Evolutionary conservation across 1,140 invertebrate genomes (phyloP), one percentile per base, ranked within the genome.

Genomic region (Drosophila takahashii): DNA sequence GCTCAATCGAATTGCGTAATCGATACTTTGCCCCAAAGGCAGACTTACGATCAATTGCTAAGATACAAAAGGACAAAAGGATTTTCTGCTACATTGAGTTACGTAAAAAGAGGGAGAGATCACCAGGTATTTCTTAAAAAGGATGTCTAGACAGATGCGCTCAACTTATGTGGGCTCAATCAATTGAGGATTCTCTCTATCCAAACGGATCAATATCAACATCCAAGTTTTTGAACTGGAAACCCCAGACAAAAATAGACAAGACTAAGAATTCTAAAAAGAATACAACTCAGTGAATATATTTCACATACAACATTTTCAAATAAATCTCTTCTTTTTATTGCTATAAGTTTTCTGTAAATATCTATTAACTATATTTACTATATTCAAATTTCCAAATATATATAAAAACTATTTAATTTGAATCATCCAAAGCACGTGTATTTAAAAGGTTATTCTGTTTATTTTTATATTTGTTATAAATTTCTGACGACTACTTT

Each of bases 81-180:
- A 81, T 81, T 86, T 85, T 86, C 66, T 70, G 81, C 77, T 85
- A 86, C 77, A 85, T 85, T 85, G 64, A 73, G 42, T 73, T 60
- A 56, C 50, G 44, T 62, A 51, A 71, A 79, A 70, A 56, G 42
- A 61, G 42, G 36, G 29, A 9, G 9, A 32, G 54, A 62, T 56
- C 36, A 32, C 45, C 47, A 44, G 53, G 37, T 36, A 61, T 47
- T 37, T 27, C 52, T 66, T 78, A 10, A 61, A 65, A 67, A 81
- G 71, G 52, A 66, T 58, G 47, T 75, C 72, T 74, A 74, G 70
- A 41, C 77, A 86, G 47, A 74, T 80, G 77, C 52, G 77, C 52
- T 45, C 45, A 69, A 50, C 45, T 64, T 47, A 81, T 81, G 79
- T 81, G 79, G 74, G 67, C 44, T 73, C 59, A 66, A 79, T 73